Conservation (phyloP, 2,888 invertebrate genomes). For the Papilio protenor region DNA sequence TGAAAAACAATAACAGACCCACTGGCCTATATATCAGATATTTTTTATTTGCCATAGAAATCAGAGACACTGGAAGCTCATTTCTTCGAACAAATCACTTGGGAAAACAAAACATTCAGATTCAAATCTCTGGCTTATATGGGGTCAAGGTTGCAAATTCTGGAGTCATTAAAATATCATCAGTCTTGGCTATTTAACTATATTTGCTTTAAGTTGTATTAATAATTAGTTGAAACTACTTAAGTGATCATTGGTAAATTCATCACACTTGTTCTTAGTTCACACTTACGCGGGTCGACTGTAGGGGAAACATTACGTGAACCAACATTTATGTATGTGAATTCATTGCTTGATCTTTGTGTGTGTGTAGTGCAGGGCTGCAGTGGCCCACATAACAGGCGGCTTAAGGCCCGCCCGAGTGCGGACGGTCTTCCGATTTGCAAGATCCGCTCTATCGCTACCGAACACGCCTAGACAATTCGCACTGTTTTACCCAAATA, state of each 20-base stretch:
- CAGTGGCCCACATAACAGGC: slow-evolving; percentile 59
- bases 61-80: slow-evolving; percentile 4
- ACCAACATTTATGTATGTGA: background rate
- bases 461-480: slow-evolving; percentile 65
- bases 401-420: slow-evolving; percentile 65
- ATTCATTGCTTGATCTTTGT: slow-evolving; percentile 32
- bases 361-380: slow-evolving; percentile 45
- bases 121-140: background rate
- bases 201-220: background rate
- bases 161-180: background rate
- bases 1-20: background rate
- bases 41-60: slow-evolving; percentile 4
- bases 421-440: slow-evolving; percentile 67
- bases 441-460: slow-evolving; percentile 76
- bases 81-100: slow-evolving; percentile 4
- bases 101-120: background rate
- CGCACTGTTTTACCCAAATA: slow-evolving; percentile 57
- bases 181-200: background rate
- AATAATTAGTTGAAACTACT: background rate
- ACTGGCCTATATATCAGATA: background rate
- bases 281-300: background rate
- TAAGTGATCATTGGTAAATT: no score
- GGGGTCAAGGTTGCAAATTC: background rate
- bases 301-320: background rate
- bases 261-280: background rate